phyloP scores from a whole-genome alignment of 2,113 vertebrate species.

The Nanorana parkeri region DNA sequence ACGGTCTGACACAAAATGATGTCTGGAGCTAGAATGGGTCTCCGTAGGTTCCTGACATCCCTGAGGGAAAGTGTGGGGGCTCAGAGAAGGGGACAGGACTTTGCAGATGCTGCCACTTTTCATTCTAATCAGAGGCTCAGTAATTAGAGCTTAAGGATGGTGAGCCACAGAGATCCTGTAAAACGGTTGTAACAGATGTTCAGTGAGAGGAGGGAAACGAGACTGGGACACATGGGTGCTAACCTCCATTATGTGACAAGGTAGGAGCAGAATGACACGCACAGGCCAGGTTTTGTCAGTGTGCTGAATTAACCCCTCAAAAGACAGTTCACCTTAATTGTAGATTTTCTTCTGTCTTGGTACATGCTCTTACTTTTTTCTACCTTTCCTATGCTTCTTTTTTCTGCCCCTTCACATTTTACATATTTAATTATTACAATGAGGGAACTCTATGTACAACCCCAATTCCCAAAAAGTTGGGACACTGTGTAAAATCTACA shows the following conservation, averaged over 20 bases:
- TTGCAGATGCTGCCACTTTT: slow-evolving; percentile 48
- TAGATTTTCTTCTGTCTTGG: no score
- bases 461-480: no score
- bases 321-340: no score
- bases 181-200: slow-evolving; percentile 49
- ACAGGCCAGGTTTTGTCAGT: slow-evolving; percentile 21
- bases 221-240: slow-evolving; percentile 23
- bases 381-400: no score
- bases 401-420: no score
- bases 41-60: slow-evolving; percentile 14
- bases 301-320: background rate
- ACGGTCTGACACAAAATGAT: background rate
- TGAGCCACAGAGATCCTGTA: slow-evolving; percentile 36
- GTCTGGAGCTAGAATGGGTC: slow-evolving; percentile 43
- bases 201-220: slow-evolving; percentile 22
- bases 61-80: slow-evolving; percentile 20
- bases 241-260: slow-evolving; percentile 25
- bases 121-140: slow-evolving; percentile 48
- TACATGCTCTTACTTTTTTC: no score
- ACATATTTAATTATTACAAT: no score
- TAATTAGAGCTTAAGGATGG: slow-evolving; percentile 55
- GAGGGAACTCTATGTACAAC: no score
- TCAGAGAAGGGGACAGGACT: background rate
- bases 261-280: background rate
- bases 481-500: no score